Evolutionary conservation across 2,113 vertebrate genomes (phyloP), one percentile per base, ranked within the genome.

Genomic region (Tachysurus vachellii): DNA sequence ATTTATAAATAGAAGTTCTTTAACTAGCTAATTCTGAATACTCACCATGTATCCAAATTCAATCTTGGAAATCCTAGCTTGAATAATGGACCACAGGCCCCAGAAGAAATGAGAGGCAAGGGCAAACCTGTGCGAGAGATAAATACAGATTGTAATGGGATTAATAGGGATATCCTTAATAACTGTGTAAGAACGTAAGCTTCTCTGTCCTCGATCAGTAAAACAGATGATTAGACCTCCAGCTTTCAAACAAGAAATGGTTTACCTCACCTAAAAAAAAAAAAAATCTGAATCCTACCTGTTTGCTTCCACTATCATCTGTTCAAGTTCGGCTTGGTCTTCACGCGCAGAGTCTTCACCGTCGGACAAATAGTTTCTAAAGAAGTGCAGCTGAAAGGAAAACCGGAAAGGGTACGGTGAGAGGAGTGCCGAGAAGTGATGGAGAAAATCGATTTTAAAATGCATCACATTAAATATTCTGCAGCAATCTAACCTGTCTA

Each of bases 41-140:
- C 94, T 95, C 90, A 99, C 98, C 97, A 98, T 94, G 90, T 99
- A 99, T 85, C 97, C 98, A 86, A 99, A 99, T 92, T 97, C 93
- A 44, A 99, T 99, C 85, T 96, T 98, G 75, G 98, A 99, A 92
- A 99, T 93, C 89, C 96, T 97, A 0, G 97, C 97, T 93, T 99
- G 98, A 89, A 99, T 94, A 82, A 97, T 96, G 88, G 98, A 98
- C 98, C 98, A 99, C 62, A 99, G 92, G 4, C 97, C 98, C 98
- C 98, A 99, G 83, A 98, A 95, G 90, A 98, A 98, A 91, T 99
- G 97, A 5, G 98, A 99, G 0, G 98, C 97, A 89, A 99, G 87
- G 0, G 96, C 95, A 76, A 95, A 99, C 89, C 98, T 99, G 87
- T 47, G 14, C 16, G 9, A 57, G 79, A 81, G 68, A 17, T 66